Conservation (phyloP, 2,797 vertebrate genomes). For the Sebastes iracundus region DNA sequence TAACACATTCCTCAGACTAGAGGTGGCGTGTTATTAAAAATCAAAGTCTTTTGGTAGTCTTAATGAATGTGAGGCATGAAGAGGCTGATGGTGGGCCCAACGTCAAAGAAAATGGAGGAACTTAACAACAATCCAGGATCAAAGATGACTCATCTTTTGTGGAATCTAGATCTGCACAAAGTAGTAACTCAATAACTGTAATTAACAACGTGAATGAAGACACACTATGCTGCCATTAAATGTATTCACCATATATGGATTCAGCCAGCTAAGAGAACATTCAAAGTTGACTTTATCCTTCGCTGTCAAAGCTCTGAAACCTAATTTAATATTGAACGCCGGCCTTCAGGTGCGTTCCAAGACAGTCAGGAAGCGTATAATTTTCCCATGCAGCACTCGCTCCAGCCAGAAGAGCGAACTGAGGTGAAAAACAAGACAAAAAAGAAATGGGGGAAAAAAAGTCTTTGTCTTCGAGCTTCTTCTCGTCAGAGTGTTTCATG, state of each 20-base stretch:
- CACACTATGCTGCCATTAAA: neutral
- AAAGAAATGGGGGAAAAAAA: neutral
- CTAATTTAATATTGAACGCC: slow-evolving; percentile 41
- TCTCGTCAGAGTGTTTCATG: slow-evolving; percentile 51
- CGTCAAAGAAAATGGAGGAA: slow-evolving; percentile 27
- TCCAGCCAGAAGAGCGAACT: slow-evolving; percentile 16
- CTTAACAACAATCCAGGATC: slow-evolving; percentile 1
- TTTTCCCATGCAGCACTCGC: slow-evolving; percentile 48
- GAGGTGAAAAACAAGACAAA: slow-evolving; percentile 15
- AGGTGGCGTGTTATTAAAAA: slow-evolving; percentile 75
- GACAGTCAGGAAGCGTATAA: slow-evolving; percentile 40
- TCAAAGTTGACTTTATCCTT: slow-evolving; percentile 16
- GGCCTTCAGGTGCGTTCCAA: slow-evolving; percentile 50
- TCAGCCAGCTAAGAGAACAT: slow-evolving; percentile 17
- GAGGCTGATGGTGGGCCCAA: neutral
- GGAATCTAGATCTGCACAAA: neutral
- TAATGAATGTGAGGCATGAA: slow-evolving; percentile 54
- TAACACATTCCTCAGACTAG: slow-evolving; percentile 68
- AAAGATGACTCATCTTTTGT: neutral
- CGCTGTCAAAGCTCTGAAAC: slow-evolving; percentile 16
- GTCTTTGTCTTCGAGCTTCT: slow-evolving; percentile 45
- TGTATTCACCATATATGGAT: slow-evolving; percentile 19
- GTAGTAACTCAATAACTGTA: neutral
- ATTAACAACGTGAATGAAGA: neutral
- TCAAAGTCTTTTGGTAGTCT: slow-evolving; percentile 63